A percentile compares a stretch with the other conserved stretches of the same genome.
phyloP scores from a whole-genome alignment of 2,113 vertebrate species.

The Nycticorax nycticorax region DNA sequence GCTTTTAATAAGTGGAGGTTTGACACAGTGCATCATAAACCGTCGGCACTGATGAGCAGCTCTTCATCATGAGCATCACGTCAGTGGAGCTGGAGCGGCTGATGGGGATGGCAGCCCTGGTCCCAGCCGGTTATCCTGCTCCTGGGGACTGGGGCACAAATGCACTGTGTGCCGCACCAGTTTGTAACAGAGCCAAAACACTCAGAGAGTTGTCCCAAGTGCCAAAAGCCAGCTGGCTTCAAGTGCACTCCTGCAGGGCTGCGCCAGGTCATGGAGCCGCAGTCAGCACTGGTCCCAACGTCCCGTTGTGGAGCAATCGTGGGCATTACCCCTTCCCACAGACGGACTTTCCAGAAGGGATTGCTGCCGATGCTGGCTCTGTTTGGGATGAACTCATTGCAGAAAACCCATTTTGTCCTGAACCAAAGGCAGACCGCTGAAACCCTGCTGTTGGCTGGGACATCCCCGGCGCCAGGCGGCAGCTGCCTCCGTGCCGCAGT shows the following conservation, averaged over 20 bases:
- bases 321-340: rapidly evolving
- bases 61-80: slow-evolving; percentile 44
- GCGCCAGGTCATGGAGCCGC: rapidly evolving
- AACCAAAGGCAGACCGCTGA: not conserved
- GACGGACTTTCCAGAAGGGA: not conserved
- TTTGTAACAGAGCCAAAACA: not conserved
- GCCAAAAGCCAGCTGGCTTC: not conserved
- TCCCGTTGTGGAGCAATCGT: rapidly evolving
- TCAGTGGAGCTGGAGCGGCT: not conserved
- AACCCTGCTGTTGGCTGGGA: not conserved
- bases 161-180: not conserved
- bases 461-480: not conserved
- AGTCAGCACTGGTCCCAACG: not conserved
- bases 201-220: not conserved
- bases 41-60: slow-evolving; percentile 43
- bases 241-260: not conserved
- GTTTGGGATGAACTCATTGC: not conserved
- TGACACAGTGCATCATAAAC: slow-evolving; percentile 54
- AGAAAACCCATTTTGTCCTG: not conserved
- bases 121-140: not conserved
- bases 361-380: rapidly evolving
- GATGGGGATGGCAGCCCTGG: not conserved
- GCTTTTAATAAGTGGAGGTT: slow-evolving; percentile 65
- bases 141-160: not conserved
- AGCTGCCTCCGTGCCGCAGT: not conserved